phyloP scores from a whole-genome alignment of 2,888 invertebrate genomes.

The Ametastegia equiseti region DNA sequence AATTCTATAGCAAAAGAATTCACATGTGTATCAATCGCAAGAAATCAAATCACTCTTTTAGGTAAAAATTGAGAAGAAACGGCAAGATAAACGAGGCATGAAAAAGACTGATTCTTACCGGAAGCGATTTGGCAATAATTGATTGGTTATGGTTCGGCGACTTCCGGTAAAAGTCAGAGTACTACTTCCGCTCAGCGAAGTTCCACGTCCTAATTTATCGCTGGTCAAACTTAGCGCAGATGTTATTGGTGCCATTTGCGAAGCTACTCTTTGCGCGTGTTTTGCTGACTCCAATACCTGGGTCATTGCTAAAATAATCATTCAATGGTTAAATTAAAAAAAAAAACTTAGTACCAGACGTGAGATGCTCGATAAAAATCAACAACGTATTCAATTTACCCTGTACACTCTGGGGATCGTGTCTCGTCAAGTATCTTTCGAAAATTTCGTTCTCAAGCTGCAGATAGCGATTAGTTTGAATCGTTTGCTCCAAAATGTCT shows the following conservation, averaged over 20 bases:
- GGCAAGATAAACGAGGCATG: background rate
- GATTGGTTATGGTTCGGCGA: constrained; percentile 50
- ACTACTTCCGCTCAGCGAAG: constrained; percentile 57
- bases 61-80: constrained; percentile 7
- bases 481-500: constrained; percentile 57
- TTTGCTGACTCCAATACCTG: constrained; percentile 60
- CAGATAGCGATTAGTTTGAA: constrained; percentile 66
- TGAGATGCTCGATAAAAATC: constrained; percentile 65
- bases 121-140: constrained; percentile 2
- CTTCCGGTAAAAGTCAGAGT: constrained; percentile 54
- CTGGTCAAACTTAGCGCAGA: constrained; percentile 58
- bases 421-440: constrained; percentile 76
- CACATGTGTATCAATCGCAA: background rate
- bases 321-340: constrained; percentile 47
- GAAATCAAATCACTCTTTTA: constrained; percentile 16
- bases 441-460: constrained; percentile 78
- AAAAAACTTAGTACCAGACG: constrained; percentile 61
- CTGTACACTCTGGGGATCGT: constrained; percentile 76
- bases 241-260: constrained; percentile 53
- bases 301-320: constrained; percentile 53
- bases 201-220: constrained; percentile 50
- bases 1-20: constrained; percentile 69
- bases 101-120: constrained; percentile 17
- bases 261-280: constrained; percentile 55
- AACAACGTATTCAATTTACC: constrained; percentile 71